These are phyloP conservation scores for Cassiopea andromeda DNA, from an alignment of 30 jellyfish, hydroid and myxozoan species.

Conservation along the genomic window DNA sequence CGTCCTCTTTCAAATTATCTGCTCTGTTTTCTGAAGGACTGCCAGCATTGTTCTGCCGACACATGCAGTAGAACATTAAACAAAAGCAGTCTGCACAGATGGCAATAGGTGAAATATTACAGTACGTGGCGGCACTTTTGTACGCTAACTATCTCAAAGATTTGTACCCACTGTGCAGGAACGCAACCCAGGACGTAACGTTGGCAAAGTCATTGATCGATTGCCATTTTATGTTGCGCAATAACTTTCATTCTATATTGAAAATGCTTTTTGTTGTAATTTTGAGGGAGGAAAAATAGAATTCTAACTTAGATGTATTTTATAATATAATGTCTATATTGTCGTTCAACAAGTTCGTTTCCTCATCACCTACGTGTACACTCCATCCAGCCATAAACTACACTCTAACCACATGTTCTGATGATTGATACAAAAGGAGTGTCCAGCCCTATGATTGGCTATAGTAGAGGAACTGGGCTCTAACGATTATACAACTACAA, in stretches of 20 bases:
- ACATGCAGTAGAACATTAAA: neutral
- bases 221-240: neutral
- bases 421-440: too few relatives aligned
- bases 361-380: too few relatives aligned
- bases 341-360: too few relatives aligned
- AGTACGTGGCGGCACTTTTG: neutral
- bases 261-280: neutral
- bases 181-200: neutral
- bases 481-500: too few relatives aligned
- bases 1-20: neutral
- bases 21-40: neutral
- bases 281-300: too few relatives aligned
- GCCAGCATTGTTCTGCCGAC: conserved; percentile 2
- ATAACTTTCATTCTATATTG: neutral
- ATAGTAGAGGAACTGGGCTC: too few relatives aligned
- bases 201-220: neutral
- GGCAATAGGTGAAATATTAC: neutral
- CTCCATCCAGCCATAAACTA: too few relatives aligned
- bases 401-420: too few relatives aligned
- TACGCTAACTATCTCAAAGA: neutral
- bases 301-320: too few relatives aligned
- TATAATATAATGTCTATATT: too few relatives aligned
- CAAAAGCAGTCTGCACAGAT: neutral
- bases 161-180: neutral
- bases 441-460: too few relatives aligned